Evolutionary conservation across 2,797 vertebrate genomes (phyloP), one percentile per base, ranked within the genome.

Genomic region (Oreortyx pictus): DNA sequence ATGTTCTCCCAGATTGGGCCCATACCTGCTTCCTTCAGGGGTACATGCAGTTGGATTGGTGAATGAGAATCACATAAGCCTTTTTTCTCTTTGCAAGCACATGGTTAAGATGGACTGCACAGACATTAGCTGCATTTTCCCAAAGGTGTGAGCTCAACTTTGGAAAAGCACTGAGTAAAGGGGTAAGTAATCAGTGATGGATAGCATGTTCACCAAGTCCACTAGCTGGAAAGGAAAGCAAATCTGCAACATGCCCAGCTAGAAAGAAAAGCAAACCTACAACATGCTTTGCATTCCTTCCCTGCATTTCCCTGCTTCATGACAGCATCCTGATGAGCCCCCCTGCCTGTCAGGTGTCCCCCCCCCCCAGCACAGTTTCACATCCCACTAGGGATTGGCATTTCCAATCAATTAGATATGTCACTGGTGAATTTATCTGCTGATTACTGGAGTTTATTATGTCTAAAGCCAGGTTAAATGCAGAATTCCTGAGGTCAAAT

Each of bases 381-480:
- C 2, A 0, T 62, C 80, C 78, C 81, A 5, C 5, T 2, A 3
- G 72, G 57, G 56, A 82, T 72, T 14, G 29, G 93, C 92, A 88
- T 95, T 94, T 95, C 96, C 94, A 96, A 97, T 96, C 96, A 96
- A 97, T 97, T 96, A 93, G 80, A 79, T 10, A 25, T 67, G 79
- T 96, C 94, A 93, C 82, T 2, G 3, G 89, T 37, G 65, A 83
- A 92, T 88, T 88, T 88, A 96, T 93, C 88, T 87, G 90, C 93
- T 97, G 95, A 97, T 97, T 95, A 92, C 86, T 94, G 62, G 96
- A 92, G 96, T 97, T 97, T 97, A 97, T 97, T 97, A 95, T 96
- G 95, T 92, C 96, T 94, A 93, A 96, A 95, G 96, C 96, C 94
- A 97, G 95, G 97, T 97, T 97, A 96, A 97, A 96, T 8, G 95